A percentile compares a stretch with the other conserved stretches of the same genome.
Conservation (phyloP, 2,113 vertebrate genomes). For the Oncorhynchus kisutch region DNA sequence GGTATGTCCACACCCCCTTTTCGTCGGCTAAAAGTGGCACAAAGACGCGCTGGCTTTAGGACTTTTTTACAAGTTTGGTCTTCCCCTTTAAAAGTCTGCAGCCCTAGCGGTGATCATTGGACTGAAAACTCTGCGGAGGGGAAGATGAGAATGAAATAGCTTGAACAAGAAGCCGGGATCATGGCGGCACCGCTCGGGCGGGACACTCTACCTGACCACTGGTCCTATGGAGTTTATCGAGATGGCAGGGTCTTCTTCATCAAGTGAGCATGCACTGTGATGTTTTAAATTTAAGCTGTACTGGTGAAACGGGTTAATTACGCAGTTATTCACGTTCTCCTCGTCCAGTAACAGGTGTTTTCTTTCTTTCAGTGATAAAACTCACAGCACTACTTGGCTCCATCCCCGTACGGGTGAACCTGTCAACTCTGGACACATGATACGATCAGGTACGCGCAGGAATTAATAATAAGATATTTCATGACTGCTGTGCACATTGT, state of each 20-base stretch:
- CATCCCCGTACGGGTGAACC: conserved; percentile 93
- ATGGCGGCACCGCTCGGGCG: conserved; percentile 87
- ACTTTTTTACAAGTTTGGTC: conserved; percentile 36
- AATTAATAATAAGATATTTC: background rate
- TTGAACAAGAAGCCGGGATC: conserved; percentile 67
- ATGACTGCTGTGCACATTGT: background rate
- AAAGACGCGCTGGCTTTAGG: background rate
- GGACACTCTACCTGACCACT: conserved; percentile 90
- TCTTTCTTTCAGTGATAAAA: conserved; percentile 84
- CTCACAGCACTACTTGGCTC: conserved; percentile 87
- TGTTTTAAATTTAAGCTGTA: background rate
- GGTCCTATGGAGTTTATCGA: conserved; percentile 91
- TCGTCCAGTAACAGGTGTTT: conserved; percentile 78
- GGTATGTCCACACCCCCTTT: background rate
- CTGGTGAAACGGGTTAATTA: background rate
- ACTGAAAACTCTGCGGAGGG: conserved; percentile 59
- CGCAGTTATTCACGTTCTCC: background rate
- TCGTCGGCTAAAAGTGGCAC: background rate
- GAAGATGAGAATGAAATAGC: conserved; percentile 48
- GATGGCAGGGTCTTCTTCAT: conserved; percentile 95
- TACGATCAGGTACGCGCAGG: conserved; percentile 86
- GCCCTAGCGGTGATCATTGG: conserved; percentile 64
- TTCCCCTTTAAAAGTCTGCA: conserved; percentile 73
- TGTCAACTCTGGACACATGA: conserved; percentile 98
- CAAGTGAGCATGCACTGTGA: conserved; percentile 75